Evolutionary conservation across 2,888 invertebrate genomes (phyloP), one percentile per base, ranked within the genome.

Genomic region (Baronia brevicornis): DNA sequence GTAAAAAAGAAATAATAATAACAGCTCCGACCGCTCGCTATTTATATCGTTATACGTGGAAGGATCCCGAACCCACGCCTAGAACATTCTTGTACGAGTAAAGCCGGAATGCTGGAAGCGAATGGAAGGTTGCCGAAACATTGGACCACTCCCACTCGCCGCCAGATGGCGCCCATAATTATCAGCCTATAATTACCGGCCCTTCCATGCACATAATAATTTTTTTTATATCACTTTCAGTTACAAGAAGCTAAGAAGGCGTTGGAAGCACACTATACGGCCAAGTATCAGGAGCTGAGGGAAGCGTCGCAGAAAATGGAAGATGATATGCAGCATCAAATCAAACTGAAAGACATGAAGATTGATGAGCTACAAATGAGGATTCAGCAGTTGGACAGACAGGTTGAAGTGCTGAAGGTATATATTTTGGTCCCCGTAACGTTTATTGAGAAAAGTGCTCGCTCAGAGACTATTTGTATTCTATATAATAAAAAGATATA

Each of bases 241-340:
- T 43, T 88, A 9, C 54, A 85, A 23, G 85, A 87, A 41, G 84
- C 85, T 0, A 88, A 87, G 53, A 86, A 87, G 48, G 87, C 86
- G 2, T 44, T 89, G 8, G 88, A 89, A 49, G 66, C 84, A n/a
- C 82, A 82, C 42, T 89, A 87, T 54, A 84, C 87, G 0, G 67
- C 69, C 1, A 88, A 88, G 44, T 74, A 88, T 39, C 84, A 87
- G 43, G 87, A 88, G 35, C 48, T 89, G 3, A 62, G 86, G n/a
- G 87, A 88, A 25, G 86, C 87, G 0, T 79, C 86, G 0, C 77
- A 84, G 48, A 78, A 85, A 38, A 82, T 88, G 77, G 87, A 89
- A 42, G 85, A 84, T 25, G 88, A 89, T 24, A 84, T 87, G 71
- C 69, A 77, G 26, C 78, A 86, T 41, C 84, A 84, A 51, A 69